Evolutionary conservation across 2,888 invertebrate genomes (phyloP).

Genomic region (Neocrepidodera transversa): DNA sequence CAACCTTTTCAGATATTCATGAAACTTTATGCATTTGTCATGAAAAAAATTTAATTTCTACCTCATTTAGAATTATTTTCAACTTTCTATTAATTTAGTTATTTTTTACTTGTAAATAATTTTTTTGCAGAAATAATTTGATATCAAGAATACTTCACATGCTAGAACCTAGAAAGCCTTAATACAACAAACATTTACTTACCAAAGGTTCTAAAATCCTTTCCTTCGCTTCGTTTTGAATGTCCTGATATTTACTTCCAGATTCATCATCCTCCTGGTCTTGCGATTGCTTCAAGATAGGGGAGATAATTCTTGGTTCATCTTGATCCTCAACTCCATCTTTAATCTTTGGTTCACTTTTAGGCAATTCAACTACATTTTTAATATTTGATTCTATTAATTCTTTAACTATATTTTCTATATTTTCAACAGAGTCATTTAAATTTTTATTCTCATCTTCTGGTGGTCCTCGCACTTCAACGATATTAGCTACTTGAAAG

Average conservation of each 20-base stretch:
- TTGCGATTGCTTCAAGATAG: constrained; percentile 55
- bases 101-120: too few relatives aligned
- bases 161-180: too few relatives aligned
- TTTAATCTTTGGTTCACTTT: constrained; percentile 13
- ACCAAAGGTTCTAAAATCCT: neutral
- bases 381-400: constrained; percentile 3
- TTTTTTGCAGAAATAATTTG: too few relatives aligned
- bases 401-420: neutral
- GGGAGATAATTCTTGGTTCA: constrained; percentile 46
- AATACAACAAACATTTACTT: too few relatives aligned
- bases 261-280: constrained; percentile 50
- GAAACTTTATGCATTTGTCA: too few relatives aligned
- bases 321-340: constrained; percentile 7
- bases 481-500: constrained; percentile 51
- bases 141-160: too few relatives aligned
- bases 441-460: neutral
- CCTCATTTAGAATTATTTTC: too few relatives aligned
- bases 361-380: neutral
- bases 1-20: too few relatives aligned
- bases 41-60: too few relatives aligned
- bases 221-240: neutral
- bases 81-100: too few relatives aligned
- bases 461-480: constrained; percentile 45
- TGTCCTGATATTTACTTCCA: constrained; percentile 10
- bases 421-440: neutral